Percentiles rank a stretch among this genome's conserved stretches.
Conservation (phyloP, 1,140 invertebrate species). For the Aphaenogaster floridana region DNA sequence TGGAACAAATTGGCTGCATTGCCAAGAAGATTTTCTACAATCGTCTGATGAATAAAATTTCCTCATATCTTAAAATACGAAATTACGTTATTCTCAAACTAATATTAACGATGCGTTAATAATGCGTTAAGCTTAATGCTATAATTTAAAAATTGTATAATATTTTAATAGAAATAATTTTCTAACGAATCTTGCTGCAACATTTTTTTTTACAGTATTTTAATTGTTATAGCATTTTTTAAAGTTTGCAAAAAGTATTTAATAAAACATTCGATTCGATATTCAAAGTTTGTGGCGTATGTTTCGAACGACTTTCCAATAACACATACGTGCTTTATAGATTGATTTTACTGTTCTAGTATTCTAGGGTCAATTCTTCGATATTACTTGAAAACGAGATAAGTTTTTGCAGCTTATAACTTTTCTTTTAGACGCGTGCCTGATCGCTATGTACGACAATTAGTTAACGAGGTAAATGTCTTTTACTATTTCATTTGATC, state of each 20-base stretch:
- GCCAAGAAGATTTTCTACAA: conserved; percentile 4
- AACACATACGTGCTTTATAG: background rate
- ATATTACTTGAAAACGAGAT: background rate
- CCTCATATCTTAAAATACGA: background rate
- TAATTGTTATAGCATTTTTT: background rate
- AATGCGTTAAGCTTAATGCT: background rate
- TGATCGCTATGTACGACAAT: background rate
- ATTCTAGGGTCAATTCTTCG: background rate
- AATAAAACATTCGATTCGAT: background rate
- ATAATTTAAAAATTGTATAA: background rate
- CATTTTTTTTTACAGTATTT: conserved; percentile 14
- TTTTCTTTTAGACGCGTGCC: background rate
- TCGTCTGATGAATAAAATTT: conserved; percentile 13
- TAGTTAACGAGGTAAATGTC: conserved; percentile 38
- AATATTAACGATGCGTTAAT: background rate
- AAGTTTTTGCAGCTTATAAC: background rate
- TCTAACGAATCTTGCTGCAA: background rate
- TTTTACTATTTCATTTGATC: conserved; percentile 40
- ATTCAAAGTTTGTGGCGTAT: background rate
- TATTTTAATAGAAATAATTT: background rate
- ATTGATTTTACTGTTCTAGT: background rate
- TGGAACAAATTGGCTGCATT: conserved; percentile 12
- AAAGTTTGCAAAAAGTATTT: background rate
- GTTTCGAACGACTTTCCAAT: background rate
- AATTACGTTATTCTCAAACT: background rate